Base-by-base conservation (phyloP, 2,113 vertebrate species). In the Eulemur macaco region DNA sequence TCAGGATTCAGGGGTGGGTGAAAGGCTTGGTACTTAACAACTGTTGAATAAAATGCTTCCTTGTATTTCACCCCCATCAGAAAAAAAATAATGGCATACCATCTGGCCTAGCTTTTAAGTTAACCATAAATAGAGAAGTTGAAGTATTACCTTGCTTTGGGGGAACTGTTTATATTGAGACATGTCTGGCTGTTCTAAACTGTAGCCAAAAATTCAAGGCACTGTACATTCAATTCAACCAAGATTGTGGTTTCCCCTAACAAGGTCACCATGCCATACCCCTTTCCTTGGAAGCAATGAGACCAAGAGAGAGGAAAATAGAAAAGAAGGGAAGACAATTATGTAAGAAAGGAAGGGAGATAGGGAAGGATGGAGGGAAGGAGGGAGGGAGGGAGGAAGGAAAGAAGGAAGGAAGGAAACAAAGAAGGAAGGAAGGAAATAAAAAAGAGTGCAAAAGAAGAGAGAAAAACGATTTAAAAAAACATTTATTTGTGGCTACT, bases 21-120 rank as follows among this genome's bases (percentile, higher is more conserved):
- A 83, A 84, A 64, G 45, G 39, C 69, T 71, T 76, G 21, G 17
- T 90, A 50, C 37, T 73, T 89, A 91, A 71, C 45, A 89, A 66
- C 29, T 89, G 3, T n/a, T 25, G 76, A 89, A 95, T 89, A 64
- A 92, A 95, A 68, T 47, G 10, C 18, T 39, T 92, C 78, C 68
- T 29, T 68, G 50, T 73, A 17, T 39, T 86, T 95, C 45, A 60
- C 37, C 34, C 47, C 54, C 66, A 87, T 31, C 58, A 60, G 54
- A 77, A 34, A 83, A 37, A 58, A 37, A 73, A 71, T 25, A 80
- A 78, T 60, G 69, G 56, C 54, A 52, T 47, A 42, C 25, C 52
- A 34, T 87, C 85, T 85, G 74, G 34, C 18, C 77, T 83, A 93
- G 94, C 82, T 81, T 94, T 84, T 89, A 94, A 85, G 92, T 13